Evolutionary conservation across 2,797 vertebrate species (phyloP), one percentile per base, ranked within the genome.

Genomic region (Kryptolebias ocellatus): DNA sequence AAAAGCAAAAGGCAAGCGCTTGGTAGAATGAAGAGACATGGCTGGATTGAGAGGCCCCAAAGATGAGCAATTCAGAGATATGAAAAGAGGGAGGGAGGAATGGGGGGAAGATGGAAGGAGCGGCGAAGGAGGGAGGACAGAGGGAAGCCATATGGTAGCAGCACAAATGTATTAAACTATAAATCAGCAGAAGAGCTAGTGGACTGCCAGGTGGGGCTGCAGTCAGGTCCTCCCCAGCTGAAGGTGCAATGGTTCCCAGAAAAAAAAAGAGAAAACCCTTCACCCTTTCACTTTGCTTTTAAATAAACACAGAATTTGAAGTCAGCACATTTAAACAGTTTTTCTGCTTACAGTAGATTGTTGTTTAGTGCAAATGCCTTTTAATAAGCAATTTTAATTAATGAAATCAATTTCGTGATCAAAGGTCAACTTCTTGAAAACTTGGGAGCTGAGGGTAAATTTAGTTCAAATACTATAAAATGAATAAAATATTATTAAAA

Each of bases 131-230:
- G 44, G 60, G 60, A 66, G 49, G 60, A 31, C 34, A 78, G 83
- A 81, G 82, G 79, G 75, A 87, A 84, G 83, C 88, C 90, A 91
- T 90, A 90, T 92, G 91, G 91, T 90, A 85, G 86, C 89, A 86
- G 89, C 83, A 84, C 89, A 93, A 92, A 92, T 92, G 90, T 92
- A 93, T 92, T 91, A 86, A 90, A 90, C 89, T 89, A 92, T 93
- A 92, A 93, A 93, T 92, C 89, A 92, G 84, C 66, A 75, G 65
- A 68, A 69, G 79, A 72, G 82, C 78, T 16, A 78, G 85, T 74
- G 82, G 85, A 88, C 81, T 86, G 82, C 85, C 86, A 90, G 86
- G 85, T 87, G 81, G 78, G 74, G 83, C 81, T 67, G 71, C 75
- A 77, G 63, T 78, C 80, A 79, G 83, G 75, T 87, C 78, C 68